A percentile compares a stretch with the other conserved stretches of the same genome.
Evolutionary conservation across 2,113 vertebrate genomes (phyloP).

Genomic region (Seriola quinqueradiata): DNA sequence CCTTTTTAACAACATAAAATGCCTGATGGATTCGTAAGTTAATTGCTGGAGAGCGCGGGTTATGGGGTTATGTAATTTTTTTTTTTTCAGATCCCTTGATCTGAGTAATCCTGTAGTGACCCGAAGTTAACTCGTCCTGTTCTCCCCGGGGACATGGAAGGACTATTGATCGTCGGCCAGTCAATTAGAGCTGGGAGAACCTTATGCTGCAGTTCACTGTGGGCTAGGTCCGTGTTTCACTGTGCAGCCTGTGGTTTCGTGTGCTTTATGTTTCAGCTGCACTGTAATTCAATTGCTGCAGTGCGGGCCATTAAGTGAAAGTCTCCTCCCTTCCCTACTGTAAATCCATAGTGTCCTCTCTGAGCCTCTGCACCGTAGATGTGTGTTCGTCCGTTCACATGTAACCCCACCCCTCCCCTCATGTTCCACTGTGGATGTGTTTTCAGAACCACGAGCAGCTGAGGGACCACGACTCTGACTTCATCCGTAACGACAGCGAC

Average conservation of each 20-base stretch:
- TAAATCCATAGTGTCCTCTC: conserved; percentile 63
- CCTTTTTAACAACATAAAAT: neutral
- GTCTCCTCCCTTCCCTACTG: conserved; percentile 47
- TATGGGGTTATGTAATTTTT: conserved; percentile 55
- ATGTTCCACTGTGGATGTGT: conserved; percentile 61
- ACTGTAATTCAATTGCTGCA: neutral
- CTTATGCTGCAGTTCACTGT: conserved; percentile 4
- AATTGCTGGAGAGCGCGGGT: neutral
- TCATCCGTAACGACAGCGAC: conserved; percentile 92
- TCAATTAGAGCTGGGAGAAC: conserved; percentile 48
- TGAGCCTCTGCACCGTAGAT: conserved; percentile 49
- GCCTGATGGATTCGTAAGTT: neutral
- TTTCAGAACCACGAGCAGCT: conserved; percentile 94
- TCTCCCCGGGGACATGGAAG: conserved; percentile 29
- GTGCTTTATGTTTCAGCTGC: neutral
- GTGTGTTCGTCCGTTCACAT: conserved; percentile 24
- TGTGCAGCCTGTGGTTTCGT: conserved; percentile 30
- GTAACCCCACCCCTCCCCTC: conserved; percentile 28
- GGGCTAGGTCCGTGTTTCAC: neutral
- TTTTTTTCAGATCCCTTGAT: conserved; percentile 42
- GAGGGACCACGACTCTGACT: conserved; percentile 92
- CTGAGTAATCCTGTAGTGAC: conserved; percentile 57
- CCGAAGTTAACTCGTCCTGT: conserved; percentile 41
- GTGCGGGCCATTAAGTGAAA: conserved; percentile 11
- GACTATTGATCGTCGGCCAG: conserved; percentile 52